Evolutionary conservation across 2,113 vertebrate species (phyloP).

Genomic region (Casuarius casuarius): DNA sequence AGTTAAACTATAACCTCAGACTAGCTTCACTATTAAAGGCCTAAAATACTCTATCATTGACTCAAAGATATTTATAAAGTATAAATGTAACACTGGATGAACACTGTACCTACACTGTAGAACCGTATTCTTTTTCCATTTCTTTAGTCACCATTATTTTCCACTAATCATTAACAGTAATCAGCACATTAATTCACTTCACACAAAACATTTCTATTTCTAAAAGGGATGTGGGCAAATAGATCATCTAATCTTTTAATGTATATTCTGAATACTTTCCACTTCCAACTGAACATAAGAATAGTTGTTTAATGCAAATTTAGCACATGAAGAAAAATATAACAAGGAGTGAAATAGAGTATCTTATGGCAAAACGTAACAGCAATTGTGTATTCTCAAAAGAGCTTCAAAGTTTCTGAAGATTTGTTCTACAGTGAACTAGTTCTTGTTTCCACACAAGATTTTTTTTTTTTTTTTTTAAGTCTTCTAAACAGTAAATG

Average conservation of each 20-base stretch:
- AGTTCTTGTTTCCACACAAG: neutral
- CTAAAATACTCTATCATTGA: neutral
- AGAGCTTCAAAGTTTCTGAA: conserved; percentile 4
- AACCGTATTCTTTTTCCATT: neutral
- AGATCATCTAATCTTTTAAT: conserved; percentile 4
- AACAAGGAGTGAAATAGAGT: neutral
- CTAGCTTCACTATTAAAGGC: neutral
- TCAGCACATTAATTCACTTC: neutral
- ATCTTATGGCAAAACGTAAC: neutral
- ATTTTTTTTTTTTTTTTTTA: neutral
- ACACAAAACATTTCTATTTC: neutral
- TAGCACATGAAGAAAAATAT: conserved; percentile 13
- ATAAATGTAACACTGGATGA: neutral
- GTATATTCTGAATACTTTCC: neutral
- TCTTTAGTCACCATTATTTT: neutral
- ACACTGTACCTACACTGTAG: neutral
- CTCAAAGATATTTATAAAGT: neutral
- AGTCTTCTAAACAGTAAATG: neutral
- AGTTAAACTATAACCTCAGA: neutral
- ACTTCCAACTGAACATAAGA: neutral
- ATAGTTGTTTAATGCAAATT: conserved; percentile 19
- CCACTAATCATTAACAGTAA: neutral
- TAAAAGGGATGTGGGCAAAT: neutral
- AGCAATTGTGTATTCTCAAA: conserved; percentile 18
- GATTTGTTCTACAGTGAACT: neutral